Evolutionary conservation across 1,140 invertebrate species (phyloP), one percentile per base, ranked within the genome.

Genomic region (Metopolophium dirhodum): DNA sequence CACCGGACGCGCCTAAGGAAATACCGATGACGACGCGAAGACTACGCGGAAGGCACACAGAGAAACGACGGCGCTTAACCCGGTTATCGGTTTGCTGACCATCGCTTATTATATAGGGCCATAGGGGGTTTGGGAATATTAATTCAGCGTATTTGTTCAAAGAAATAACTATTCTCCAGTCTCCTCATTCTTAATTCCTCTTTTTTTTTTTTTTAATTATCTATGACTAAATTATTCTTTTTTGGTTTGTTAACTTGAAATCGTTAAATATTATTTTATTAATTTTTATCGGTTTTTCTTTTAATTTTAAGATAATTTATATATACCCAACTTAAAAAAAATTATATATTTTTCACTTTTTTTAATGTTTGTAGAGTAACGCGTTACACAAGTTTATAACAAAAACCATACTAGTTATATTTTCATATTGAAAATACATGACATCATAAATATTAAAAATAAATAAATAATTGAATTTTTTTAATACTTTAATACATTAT

Each of bases 31-130:
- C 22, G 86, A 35, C 47, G 18, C 41, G 37, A 45, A 77, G 14
- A n/a, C n/a, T 77, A 77, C n/a, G 61, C 30, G 61, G 45, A 41
- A 26, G 85, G 37, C 85, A 49, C 85, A 30, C 83, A 23, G 6
- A 87, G 49, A 54, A 51, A 89, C n/a, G n/a, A 35, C 49, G n/a
- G 14, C 35, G 35, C 37, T 89, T 89, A 89, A 89, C 87, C 87
- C 51, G 87, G 51, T 89, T 89, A 89, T 51, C 22, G 87, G 51
- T 26, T 88, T n/a, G 18, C 7, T 83, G 77, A 20, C 35, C n/a
- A 23, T 83, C 35, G 35, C 8, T 22, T 83, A 23, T 82, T 37
- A 82, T 37, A 22, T 23, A 83, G 14, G 20, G 35, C 41, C 41
- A 41, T 41, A 41, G 41, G 41, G 41, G 2, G 41, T 41, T 41